Evolutionary conservation across 1,140 invertebrate genomes (phyloP).

Genomic region (Bicyclus anynana): DNA sequence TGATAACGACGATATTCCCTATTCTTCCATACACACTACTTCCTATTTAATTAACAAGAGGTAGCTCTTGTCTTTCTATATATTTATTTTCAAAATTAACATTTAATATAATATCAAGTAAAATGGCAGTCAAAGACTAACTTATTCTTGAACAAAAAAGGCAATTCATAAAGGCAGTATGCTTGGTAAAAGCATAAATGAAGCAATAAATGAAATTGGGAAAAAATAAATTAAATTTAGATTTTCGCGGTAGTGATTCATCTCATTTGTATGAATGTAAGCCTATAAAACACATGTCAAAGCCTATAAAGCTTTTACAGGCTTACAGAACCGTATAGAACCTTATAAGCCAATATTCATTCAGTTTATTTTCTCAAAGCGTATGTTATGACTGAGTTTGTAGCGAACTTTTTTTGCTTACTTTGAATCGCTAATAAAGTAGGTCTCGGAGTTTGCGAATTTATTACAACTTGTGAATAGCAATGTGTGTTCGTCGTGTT

Average conservation of each 20-base stretch:
- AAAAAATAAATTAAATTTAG: background rate
- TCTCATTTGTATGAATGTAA: too few relatives aligned
- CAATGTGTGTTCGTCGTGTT: conserved; percentile 11
- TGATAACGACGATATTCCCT: too few relatives aligned
- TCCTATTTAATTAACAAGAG: too few relatives aligned
- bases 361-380: background rate
- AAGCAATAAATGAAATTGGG: background rate
- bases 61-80: too few relatives aligned
- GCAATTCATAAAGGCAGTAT: too few relatives aligned
- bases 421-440: conserved; percentile 20
- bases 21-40: too few relatives aligned
- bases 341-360: background rate
- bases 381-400: conserved; percentile 14
- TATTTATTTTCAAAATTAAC: too few relatives aligned
- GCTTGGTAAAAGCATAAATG: too few relatives aligned
- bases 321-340: background rate
- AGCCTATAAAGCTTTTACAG: background rate
- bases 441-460: conserved; percentile 20
- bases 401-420: conserved; percentile 16
- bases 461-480: conserved; percentile 22
- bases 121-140: too few relatives aligned
- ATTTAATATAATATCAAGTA: too few relatives aligned
- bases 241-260: background rate
- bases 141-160: too few relatives aligned
- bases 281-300: background rate